These are phyloP conservation scores for Choristoneura rosaceana DNA, from an alignment of 2,888 invertebrate genomes.

Conservation along the genomic window DNA sequence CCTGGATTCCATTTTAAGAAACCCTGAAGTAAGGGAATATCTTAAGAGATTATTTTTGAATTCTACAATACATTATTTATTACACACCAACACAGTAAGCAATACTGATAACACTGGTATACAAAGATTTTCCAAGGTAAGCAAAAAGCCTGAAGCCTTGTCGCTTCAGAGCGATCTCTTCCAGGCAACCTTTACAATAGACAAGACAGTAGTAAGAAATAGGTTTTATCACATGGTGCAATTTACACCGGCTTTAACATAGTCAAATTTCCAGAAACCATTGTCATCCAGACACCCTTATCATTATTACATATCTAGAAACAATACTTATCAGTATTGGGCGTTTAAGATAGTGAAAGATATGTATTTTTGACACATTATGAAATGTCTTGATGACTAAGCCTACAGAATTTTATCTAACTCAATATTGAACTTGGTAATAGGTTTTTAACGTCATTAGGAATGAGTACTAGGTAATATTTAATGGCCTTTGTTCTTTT, in stretches of 20 bases:
- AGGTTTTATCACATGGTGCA: too few species aligned
- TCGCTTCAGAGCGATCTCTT: too few species aligned
- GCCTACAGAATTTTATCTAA: constrained; percentile 4
- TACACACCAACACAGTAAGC: too few species aligned
- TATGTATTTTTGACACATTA: constrained; percentile 11
- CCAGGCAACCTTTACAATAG: too few species aligned
- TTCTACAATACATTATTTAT: too few species aligned
- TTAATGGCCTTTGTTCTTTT: constrained; percentile 1
- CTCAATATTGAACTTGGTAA: constrained; percentile 17
- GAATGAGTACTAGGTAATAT: neutral
- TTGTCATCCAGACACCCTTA: neutral
- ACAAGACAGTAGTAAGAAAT: too few species aligned
- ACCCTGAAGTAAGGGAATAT: too few species aligned
- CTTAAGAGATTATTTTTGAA: too few species aligned
- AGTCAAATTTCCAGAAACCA: neutral
- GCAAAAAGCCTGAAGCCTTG: too few species aligned
- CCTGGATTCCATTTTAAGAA: too few species aligned
- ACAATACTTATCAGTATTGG: constrained; percentile 20
- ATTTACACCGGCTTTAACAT: neutral
- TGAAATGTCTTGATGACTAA: constrained; percentile 9
- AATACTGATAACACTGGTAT: too few species aligned
- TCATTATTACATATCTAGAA: constrained; percentile 10
- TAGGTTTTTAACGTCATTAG: constrained; percentile 18
- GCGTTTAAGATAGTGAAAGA: constrained; percentile 22
- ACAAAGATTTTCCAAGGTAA: too few species aligned